A percentile compares a stretch with the other conserved stretches of the same genome.
These are phyloP conservation scores for Enoplosus armatus DNA, from an alignment of 2,797 vertebrate species.

Conservation along the genomic window DNA sequence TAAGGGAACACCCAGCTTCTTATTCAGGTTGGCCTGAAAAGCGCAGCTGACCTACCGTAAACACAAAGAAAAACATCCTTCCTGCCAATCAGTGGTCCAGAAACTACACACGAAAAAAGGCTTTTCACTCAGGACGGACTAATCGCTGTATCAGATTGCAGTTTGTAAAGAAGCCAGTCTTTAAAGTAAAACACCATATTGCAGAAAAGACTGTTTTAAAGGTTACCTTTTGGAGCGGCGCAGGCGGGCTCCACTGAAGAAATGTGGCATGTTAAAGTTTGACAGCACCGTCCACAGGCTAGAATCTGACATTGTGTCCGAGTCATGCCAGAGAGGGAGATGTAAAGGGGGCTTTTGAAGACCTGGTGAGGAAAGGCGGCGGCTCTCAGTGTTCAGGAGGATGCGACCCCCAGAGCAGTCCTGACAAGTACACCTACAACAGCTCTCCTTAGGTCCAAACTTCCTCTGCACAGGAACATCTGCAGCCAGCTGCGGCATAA, in stretches of 20 bases:
- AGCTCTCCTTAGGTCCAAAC: slow-evolving; percentile 61
- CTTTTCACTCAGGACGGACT: neutral
- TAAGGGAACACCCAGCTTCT: slow-evolving; percentile 62
- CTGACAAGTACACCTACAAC: slow-evolving; percentile 47
- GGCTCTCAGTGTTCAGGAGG: slow-evolving; percentile 43
- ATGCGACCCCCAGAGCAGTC: slow-evolving; percentile 49
- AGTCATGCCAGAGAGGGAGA: slow-evolving; percentile 74
- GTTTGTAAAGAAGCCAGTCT: neutral
- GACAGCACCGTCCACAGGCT: slow-evolving; percentile 91
- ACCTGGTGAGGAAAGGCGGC: slow-evolving; percentile 56
- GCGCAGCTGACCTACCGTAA: slow-evolving; percentile 35
- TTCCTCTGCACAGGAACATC: slow-evolving; percentile 78
- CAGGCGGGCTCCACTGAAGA: slow-evolving; percentile 90
- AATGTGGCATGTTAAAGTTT: slow-evolving; percentile 93
- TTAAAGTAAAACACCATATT: neutral
- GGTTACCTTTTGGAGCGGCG: slow-evolving; percentile 95
- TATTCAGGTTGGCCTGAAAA: slow-evolving; percentile 43
- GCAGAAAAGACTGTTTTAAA: neutral
- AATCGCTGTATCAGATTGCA: neutral
- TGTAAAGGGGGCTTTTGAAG: slow-evolving; percentile 64
- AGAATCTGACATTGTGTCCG: slow-evolving; percentile 89
- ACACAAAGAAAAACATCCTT: slow-evolving; percentile 26
- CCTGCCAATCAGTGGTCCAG: neutral
- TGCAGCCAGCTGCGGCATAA: slow-evolving; percentile 81
- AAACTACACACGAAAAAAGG: neutral